These are phyloP conservation scores for Eolophus roseicapilla DNA, from an alignment of 2,113 vertebrate genomes.

Conservation along the genomic window DNA sequence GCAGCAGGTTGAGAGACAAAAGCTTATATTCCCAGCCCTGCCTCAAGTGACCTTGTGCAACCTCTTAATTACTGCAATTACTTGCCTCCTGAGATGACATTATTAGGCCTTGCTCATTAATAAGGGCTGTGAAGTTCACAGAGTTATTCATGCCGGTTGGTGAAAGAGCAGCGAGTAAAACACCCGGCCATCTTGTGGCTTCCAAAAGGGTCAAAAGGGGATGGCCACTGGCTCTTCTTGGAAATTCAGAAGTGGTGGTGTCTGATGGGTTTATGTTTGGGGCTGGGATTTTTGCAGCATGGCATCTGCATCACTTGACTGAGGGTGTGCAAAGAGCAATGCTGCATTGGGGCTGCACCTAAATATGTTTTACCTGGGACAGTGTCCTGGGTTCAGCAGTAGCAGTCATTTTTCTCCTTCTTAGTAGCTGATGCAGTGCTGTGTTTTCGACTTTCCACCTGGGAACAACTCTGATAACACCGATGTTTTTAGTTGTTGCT, in stretches of 20 bases:
- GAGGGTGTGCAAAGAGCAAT: background rate
- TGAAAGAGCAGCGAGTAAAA: constrained; percentile 19
- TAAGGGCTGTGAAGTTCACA: constrained; percentile 66
- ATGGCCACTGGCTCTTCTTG: background rate
- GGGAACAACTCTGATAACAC: too few species aligned
- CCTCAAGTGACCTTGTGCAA: constrained; percentile 67
- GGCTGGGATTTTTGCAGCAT: background rate
- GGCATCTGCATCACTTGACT: background rate
- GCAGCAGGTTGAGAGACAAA: constrained; percentile 33
- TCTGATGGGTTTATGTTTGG: background rate
- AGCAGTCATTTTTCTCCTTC: too few species aligned
- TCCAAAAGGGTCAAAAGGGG: constrained; percentile 23
- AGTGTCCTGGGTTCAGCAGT: too few species aligned
- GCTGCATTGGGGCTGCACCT: background rate
- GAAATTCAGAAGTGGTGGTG: background rate
- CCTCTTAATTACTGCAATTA: constrained; percentile 72
- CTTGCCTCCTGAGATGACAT: constrained; percentile 69
- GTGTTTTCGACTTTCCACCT: too few species aligned
- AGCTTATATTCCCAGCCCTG: constrained; percentile 63
- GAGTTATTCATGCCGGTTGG: constrained; percentile 38
- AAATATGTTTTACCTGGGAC: background rate
- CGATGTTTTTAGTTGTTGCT: too few species aligned
- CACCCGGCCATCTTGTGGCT: background rate
- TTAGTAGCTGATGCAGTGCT: too few species aligned
- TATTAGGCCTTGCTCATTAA: constrained; percentile 51